phyloP scores from a whole-genome alignment of 2,888 invertebrate species.

The Athetis lepigone region DNA sequence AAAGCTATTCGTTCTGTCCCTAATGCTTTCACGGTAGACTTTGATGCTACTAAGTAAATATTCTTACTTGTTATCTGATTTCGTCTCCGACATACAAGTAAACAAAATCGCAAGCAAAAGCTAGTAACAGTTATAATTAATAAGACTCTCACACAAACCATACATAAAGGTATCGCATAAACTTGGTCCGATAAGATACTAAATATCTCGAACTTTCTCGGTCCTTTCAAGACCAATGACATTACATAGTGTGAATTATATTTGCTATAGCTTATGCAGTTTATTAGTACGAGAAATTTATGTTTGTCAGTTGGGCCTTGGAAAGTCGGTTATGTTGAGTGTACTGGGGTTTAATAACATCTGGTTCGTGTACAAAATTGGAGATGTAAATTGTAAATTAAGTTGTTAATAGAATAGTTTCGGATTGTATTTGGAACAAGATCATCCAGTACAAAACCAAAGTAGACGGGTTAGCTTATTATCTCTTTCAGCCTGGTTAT shows the following conservation, averaged over 20 bases:
- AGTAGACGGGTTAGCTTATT: too few relatives aligned
- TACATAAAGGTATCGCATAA: slow-evolving; percentile 46
- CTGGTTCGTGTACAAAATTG: slow-evolving; percentile 22
- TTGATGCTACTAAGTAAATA: too few relatives aligned
- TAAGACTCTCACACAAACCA: slow-evolving; percentile 33
- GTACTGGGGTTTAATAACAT: slow-evolving; percentile 39
- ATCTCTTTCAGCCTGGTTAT: too few relatives aligned
- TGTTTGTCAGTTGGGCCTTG: slow-evolving; percentile 33
- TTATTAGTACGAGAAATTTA: slow-evolving; percentile 54
- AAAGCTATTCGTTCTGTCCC: too few relatives aligned
- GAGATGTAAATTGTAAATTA: slow-evolving; percentile 13
- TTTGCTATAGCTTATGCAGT: slow-evolving; percentile 36
- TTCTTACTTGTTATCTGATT: too few relatives aligned
- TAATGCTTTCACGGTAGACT: too few relatives aligned
- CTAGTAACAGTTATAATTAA: slow-evolving; percentile 27
- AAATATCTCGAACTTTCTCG: slow-evolving; percentile 53
- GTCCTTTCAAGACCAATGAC: slow-evolving; percentile 44
- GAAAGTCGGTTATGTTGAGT: slow-evolving; percentile 51
- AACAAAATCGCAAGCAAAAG: slow-evolving; percentile 29
- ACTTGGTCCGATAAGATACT: slow-evolving; percentile 35
- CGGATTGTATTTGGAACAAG: too few relatives aligned
- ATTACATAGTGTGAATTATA: slow-evolving; percentile 54
- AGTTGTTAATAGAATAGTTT: slow-evolving; percentile 1
- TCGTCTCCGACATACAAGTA: slow-evolving; percentile 6
- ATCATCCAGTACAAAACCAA: too few relatives aligned